Evolutionary conservation across 2,113 vertebrate species (phyloP).

Genomic region (Peromyscus maniculatus): DNA sequence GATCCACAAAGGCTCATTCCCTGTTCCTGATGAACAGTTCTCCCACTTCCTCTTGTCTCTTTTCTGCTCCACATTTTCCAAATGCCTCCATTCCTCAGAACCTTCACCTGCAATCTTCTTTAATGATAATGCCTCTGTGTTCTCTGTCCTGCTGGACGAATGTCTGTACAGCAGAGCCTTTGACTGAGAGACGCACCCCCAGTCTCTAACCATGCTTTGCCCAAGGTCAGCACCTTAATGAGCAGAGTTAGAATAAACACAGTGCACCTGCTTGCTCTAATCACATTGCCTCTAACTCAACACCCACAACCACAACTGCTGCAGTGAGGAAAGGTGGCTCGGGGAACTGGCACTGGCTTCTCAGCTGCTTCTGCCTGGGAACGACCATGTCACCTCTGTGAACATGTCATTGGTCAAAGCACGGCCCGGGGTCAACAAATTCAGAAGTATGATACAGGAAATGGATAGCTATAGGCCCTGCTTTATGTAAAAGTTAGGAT

Average conservation of each 20-base stretch:
- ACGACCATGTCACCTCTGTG: neutral
- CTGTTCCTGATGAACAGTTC: neutral
- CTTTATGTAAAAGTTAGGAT: neutral
- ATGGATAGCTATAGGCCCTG: neutral
- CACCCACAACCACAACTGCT: neutral
- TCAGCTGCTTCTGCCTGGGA: neutral
- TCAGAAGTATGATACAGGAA: neutral
- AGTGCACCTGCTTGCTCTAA: neutral
- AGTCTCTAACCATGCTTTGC: neutral
- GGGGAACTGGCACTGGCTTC: neutral
- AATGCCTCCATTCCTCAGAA: neutral
- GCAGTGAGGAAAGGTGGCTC: neutral
- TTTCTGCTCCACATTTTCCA: neutral
- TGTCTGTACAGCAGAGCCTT: neutral
- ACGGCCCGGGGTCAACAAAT: neutral
- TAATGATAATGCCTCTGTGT: neutral
- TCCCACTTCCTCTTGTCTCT: neutral
- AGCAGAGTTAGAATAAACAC: neutral
- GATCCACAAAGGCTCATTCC: neutral
- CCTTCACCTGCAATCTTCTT: neutral
- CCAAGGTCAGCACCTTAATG: neutral
- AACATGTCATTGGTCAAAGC: slow-evolving; percentile 2
- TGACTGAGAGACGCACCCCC: neutral
- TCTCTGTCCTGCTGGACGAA: neutral
- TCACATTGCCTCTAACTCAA: neutral